Conservation (phyloP, 2,113 vertebrate species). For the Coracopsis vasa region DNA sequence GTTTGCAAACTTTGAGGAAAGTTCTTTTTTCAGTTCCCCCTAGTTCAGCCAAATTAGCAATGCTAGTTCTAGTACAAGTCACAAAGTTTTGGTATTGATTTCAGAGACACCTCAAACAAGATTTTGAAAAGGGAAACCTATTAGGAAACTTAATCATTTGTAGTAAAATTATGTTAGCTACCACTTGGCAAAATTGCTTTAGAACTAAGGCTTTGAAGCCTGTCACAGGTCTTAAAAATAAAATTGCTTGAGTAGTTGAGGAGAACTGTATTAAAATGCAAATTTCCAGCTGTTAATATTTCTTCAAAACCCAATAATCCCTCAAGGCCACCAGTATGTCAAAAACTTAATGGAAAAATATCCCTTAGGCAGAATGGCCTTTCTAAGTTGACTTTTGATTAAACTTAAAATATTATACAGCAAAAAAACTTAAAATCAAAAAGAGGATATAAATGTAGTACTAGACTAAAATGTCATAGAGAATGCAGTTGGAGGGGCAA, state of each 20-base stretch:
- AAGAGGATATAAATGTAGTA: conserved; percentile 73
- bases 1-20: background rate
- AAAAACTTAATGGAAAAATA: conserved; percentile 99
- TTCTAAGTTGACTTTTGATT: conserved; percentile 97
- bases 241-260: conserved; percentile 96
- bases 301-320: conserved; percentile 99
- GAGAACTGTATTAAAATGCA: conserved; percentile 99
- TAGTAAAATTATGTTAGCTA: conserved; percentile 82
- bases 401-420: conserved; percentile 90
- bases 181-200: conserved; percentile 84
- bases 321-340: conserved; percentile 99
- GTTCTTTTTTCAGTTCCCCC: background rate
- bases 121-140: conserved; percentile 72
- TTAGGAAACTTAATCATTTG: conserved; percentile 79
- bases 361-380: conserved; percentile 93
- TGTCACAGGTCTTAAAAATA: conserved; percentile 92
- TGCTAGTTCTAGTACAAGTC: conserved; percentile 60
- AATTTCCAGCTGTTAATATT: conserved; percentile 99
- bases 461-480: conserved; percentile 73
- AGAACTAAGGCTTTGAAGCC: conserved; percentile 87
- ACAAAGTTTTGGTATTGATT: conserved; percentile 78
- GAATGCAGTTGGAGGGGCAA: conserved; percentile 47
- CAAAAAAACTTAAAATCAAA: conserved; percentile 80
- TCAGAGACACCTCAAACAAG: conserved; percentile 71
- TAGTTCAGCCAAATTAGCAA: conserved; percentile 62